phyloP scores from a whole-genome alignment of 2,888 invertebrate genomes.

The Caenorhabditis sinica region DNA sequence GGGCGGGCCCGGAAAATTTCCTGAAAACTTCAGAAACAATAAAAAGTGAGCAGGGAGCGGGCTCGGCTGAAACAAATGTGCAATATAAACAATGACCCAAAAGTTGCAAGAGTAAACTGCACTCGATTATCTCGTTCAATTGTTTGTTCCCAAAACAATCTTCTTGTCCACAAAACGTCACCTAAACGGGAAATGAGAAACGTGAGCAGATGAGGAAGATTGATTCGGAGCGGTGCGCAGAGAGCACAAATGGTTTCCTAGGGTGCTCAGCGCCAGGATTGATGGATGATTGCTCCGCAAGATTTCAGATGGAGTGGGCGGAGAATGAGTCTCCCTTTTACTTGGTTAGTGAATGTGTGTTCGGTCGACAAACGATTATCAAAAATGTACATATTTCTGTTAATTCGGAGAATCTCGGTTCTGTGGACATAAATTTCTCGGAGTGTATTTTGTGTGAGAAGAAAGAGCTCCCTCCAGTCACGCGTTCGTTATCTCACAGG shows the following conservation, averaged over 20 bases:
- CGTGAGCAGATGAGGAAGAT: conserved; percentile 14
- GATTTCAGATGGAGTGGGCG: conserved; percentile 27
- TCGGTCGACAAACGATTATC: conserved; percentile 11
- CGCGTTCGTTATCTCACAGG: conserved; percentile 36
- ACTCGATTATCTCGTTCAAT: background rate
- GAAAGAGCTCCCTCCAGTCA: conserved; percentile 13
- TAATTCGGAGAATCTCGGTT: background rate
- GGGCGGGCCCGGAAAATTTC: too few species aligned
- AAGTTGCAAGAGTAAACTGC: conserved; percentile 1
- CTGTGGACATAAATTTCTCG: conserved; percentile 12
- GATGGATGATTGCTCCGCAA: conserved; percentile 41
- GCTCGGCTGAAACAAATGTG: too few species aligned
- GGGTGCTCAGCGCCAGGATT: conserved; percentile 28
- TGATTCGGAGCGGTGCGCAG: background rate
- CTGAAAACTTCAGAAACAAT: too few species aligned
- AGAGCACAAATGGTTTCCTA: conserved; percentile 27
- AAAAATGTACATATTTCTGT: conserved; percentile 34
- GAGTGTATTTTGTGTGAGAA: conserved; percentile 9
- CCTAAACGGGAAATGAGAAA: conserved; percentile 49
- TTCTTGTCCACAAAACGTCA: conserved; percentile 36
- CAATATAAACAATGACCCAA: background rate
- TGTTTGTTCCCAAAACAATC: conserved; percentile 20
- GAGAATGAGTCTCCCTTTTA: background rate
- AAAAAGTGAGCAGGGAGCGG: too few species aligned
- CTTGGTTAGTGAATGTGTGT: conserved; percentile 5